These are phyloP conservation scores for Sminthurinus signatus DNA, from an alignment of 1,140 invertebrate genomes.

Conservation along the genomic window DNA sequence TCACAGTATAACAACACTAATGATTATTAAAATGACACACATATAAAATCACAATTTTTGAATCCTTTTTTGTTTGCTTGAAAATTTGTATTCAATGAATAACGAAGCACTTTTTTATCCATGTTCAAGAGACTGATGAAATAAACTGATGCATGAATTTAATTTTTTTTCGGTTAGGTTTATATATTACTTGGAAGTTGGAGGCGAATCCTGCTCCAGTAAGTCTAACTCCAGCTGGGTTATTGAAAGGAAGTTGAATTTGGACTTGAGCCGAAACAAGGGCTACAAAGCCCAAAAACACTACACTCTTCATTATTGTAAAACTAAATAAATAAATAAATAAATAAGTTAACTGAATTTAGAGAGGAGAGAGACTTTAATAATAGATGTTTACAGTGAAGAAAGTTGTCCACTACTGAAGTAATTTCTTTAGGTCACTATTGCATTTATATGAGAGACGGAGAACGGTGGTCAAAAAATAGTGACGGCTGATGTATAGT, in stretches of 20 bases:
- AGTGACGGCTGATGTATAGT: background rate
- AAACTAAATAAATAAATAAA: slow-evolving; percentile 16
- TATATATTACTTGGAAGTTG: slow-evolving; percentile 23
- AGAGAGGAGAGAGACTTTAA: slow-evolving; percentile 1
- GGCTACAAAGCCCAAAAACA: slow-evolving; percentile 33
- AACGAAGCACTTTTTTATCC: too few species aligned
- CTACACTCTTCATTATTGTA: slow-evolving; percentile 12
- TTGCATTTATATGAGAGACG: slow-evolving; percentile 25
- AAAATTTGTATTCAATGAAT: too few species aligned
- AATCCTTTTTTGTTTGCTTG: too few species aligned
- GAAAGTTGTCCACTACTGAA: slow-evolving; percentile 29
- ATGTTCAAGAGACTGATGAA: too few species aligned
- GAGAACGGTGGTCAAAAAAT: slow-evolving; percentile 13
- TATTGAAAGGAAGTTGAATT: slow-evolving; percentile 21
- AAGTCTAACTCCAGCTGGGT: slow-evolving; percentile 37
- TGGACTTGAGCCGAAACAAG: slow-evolving; percentile 19
- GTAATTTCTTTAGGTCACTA: slow-evolving; percentile 19
- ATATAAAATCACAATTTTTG: too few species aligned
- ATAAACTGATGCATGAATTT: too few species aligned
- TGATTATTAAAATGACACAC: too few species aligned
- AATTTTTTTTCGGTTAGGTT: too few species aligned
- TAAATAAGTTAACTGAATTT: too few species aligned
- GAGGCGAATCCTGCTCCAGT: slow-evolving; percentile 25
- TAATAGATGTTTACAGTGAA: slow-evolving; percentile 3
- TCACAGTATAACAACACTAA: too few species aligned